A percentile compares a stretch with the other conserved stretches of the same genome.
Evolutionary conservation across 2,888 invertebrate species (phyloP).

Genomic region (Pyrrhosoma nymphula): DNA sequence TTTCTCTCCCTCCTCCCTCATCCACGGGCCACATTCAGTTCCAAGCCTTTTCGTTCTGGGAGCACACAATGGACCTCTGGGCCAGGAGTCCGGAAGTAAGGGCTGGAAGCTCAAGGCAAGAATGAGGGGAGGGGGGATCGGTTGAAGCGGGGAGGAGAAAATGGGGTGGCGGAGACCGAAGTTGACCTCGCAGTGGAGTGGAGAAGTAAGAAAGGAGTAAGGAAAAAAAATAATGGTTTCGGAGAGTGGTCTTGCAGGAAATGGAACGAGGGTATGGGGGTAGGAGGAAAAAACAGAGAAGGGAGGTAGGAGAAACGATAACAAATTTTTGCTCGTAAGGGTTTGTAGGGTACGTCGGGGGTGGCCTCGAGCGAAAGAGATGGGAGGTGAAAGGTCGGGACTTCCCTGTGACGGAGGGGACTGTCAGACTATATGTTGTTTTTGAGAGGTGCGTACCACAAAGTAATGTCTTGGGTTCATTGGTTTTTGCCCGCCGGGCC

Average conservation of each 20-base stretch:
- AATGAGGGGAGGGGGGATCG: neutral
- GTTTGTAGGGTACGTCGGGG: neutral
- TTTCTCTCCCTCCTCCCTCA: neutral
- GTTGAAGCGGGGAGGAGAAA: neutral
- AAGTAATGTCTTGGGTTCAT: constrained; percentile 14
- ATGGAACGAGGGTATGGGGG: neutral
- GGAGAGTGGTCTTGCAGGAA: neutral
- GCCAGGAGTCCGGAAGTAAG: constrained; percentile 44
- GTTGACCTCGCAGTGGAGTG: neutral
- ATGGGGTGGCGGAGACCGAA: neutral
- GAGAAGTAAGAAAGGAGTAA: constrained; percentile 4
- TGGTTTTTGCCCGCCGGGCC: neutral
- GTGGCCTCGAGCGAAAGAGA: neutral
- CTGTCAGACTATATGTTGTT: constrained; percentile 15
- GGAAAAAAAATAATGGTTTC: neutral
- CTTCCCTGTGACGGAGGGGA: constrained; percentile 4
- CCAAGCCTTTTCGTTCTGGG: constrained; percentile 42
- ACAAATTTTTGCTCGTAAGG: neutral
- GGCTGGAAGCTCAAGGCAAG: neutral
- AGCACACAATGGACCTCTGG: constrained; percentile 55
- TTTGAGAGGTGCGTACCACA: constrained; percentile 38
- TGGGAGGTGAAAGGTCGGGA: constrained; percentile 26
- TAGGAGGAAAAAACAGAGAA: neutral
- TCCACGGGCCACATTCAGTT: neutral
- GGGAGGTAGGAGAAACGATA: neutral